A percentile compares a stretch with the other conserved stretches of the same genome.
Evolutionary conservation across 2,113 vertebrate genomes (phyloP).

Genomic region (Ophthalmolycus amberensis): DNA sequence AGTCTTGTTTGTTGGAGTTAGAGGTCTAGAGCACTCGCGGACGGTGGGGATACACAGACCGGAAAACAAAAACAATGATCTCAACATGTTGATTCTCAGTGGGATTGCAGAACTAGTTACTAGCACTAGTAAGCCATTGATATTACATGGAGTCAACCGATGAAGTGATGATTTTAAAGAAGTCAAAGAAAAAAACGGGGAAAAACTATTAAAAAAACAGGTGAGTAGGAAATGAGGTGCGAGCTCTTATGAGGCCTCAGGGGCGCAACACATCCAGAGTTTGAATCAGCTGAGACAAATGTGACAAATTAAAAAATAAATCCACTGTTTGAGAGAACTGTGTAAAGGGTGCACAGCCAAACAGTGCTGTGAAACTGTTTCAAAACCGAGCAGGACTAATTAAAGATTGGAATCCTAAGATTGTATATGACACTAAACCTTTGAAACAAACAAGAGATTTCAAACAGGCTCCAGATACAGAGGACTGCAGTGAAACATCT

Average conservation of each 20-base stretch:
- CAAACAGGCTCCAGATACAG: neutral
- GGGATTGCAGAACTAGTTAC: neutral
- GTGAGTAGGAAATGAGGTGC: too few relatives aligned
- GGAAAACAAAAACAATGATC: neutral
- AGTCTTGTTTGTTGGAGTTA: too few relatives aligned
- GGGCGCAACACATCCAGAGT: neutral
- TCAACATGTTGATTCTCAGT: neutral
- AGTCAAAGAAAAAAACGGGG: neutral
- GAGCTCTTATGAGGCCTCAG: neutral
- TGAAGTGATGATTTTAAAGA: too few relatives aligned
- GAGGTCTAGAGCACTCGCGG: too few relatives aligned
- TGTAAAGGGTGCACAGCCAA: neutral
- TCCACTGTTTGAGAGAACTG: neutral
- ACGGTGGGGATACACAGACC: neutral
- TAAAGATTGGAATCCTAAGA: neutral
- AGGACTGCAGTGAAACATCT: constrained; percentile 19
- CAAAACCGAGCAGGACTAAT: neutral
- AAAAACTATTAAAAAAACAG: neutral
- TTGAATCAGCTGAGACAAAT: neutral
- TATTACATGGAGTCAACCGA: neutral
- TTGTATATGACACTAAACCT: neutral
- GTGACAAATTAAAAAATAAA: neutral
- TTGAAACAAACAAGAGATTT: neutral
- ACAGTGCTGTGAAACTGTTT: neutral
- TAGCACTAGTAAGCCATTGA: neutral